A percentile compares a stretch with the other conserved stretches of the same genome.
phyloP scores from a whole-genome alignment of 2,888 invertebrate species.

The Amblyjoppa proteus region DNA sequence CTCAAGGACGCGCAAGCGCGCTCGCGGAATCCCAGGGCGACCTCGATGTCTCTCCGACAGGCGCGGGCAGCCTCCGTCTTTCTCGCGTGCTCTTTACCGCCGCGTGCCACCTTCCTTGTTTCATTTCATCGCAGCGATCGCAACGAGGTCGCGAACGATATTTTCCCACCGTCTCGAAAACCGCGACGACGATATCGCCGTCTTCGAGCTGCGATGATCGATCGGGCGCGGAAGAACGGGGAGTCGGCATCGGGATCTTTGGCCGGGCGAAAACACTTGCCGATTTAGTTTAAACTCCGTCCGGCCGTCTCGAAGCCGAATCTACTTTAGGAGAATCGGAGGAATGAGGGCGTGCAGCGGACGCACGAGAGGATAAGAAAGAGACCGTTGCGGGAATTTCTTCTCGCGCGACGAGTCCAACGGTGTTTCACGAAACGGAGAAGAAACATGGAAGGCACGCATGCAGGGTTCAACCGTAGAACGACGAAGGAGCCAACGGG shows the following conservation, averaged over 20 bases:
- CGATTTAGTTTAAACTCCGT: not conserved
- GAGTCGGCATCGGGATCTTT: not conserved
- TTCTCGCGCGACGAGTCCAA: conserved; percentile 42
- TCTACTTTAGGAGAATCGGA: conserved; percentile 15
- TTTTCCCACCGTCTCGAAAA: conserved; percentile 15
- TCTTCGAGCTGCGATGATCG: not conserved
- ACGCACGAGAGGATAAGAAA: conserved; percentile 36
- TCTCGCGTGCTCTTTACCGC: conserved; percentile 38
- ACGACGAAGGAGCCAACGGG: conserved; percentile 33
- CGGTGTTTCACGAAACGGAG: conserved; percentile 48
- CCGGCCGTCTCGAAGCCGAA: not conserved
- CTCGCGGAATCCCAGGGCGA: conserved; percentile 64
- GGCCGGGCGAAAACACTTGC: not conserved
- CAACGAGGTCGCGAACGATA: conserved; percentile 16
- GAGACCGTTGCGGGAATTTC: conserved; percentile 25
- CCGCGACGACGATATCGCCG: conserved; percentile 8
- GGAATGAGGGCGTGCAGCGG: conserved; percentile 58
- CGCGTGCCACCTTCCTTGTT: not conserved
- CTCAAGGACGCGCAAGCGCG: conserved; percentile 75
- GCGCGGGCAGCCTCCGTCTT: conserved; percentile 41
- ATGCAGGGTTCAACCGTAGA: conserved; percentile 41
- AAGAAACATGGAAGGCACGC: conserved; percentile 36
- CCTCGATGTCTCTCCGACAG: conserved; percentile 65
- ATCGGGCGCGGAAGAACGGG: not conserved
- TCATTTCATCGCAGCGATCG: not conserved